Evolutionary conservation across 2,113 vertebrate species (phyloP), one percentile per base, ranked within the genome.

Genomic region (Hemibagrus wyckioides): DNA sequence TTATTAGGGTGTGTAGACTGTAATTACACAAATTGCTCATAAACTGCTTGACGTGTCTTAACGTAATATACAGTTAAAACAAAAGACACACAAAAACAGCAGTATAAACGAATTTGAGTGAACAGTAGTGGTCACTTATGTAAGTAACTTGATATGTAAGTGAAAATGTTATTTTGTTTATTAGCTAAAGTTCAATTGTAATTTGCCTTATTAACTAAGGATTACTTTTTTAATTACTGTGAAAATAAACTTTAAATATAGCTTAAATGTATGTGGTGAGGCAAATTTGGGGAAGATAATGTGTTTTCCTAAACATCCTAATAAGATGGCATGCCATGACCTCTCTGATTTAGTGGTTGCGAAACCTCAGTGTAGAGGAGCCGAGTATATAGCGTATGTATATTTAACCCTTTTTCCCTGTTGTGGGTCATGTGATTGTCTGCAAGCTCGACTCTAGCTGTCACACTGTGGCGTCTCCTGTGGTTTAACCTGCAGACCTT

Each of bases 371-470:
- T 63, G 82, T 41, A 25, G 71, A 73, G 75, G n/a, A 54, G 67
- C 80, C 41, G 39, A 86, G 25, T 65, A n/a, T n/a, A n/a, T n/a
- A n/a, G n/a, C n/a, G n/a, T n/a, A n/a, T n/a, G 88, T 87, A 65
- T 89, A 81, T 92, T 88, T 83, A 85, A 82, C 50, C 89, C 77
- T 48, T 30, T 71, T 89, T 85, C 52, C 82, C 73, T 89, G 44
- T 82, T 73, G 80, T 50, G 86, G 85, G 87, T 67, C 25, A 59
- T 80, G 88, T 85, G 82, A 86, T 86, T 39, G 36, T 87, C 44
- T 80, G 71, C 84, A 73, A 77, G 52, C 86, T 52, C 41, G 80
- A 61, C 79, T 79, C 83, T 80, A 69, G 88, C 86, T 89, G 88
- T 84, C 85, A 59, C 39, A 52, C 61, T 25, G 50, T 52, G 85